These are phyloP conservation scores for Lemur catta DNA, from an alignment of 2,797 vertebrate species.

Conservation along the genomic window DNA sequence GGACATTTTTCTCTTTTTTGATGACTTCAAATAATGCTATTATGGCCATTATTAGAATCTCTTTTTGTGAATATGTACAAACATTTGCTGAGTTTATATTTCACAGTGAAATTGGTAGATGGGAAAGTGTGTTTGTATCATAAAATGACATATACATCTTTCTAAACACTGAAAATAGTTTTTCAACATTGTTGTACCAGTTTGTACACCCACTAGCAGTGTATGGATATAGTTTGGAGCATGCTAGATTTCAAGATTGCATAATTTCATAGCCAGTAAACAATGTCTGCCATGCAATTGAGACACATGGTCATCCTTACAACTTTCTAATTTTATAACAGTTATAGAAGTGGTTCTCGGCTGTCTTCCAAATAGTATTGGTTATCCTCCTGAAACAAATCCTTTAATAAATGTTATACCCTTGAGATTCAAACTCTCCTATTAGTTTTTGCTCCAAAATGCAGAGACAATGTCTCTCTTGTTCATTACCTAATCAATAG, in stretches of 20 bases:
- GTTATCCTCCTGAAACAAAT: not conserved
- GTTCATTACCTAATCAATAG: not conserved
- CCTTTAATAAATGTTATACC: not conserved
- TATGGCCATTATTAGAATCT: not conserved
- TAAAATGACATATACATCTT: not conserved
- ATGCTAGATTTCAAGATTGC: not conserved
- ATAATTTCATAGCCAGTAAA: not conserved
- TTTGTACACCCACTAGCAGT: not conserved
- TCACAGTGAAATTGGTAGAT: not conserved
- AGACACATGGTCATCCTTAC: not conserved
- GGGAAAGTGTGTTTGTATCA: not conserved
- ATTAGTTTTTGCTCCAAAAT: not conserved
- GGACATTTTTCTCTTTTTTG: not conserved
- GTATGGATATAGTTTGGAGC: not conserved
- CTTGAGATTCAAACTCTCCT: not conserved
- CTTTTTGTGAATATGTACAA: not conserved
- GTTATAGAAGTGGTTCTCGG: not conserved
- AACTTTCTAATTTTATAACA: not conserved
- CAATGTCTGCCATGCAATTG: not conserved
- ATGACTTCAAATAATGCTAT: not conserved
- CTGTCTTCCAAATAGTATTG: not conserved
- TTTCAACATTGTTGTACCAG: not conserved
- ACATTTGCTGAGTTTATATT: not conserved
- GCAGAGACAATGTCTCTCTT: not conserved
- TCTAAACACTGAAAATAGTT: not conserved